Base-by-base conservation (phyloP, 1,140 invertebrate genomes). In the Elysia chlorotica region DNA sequence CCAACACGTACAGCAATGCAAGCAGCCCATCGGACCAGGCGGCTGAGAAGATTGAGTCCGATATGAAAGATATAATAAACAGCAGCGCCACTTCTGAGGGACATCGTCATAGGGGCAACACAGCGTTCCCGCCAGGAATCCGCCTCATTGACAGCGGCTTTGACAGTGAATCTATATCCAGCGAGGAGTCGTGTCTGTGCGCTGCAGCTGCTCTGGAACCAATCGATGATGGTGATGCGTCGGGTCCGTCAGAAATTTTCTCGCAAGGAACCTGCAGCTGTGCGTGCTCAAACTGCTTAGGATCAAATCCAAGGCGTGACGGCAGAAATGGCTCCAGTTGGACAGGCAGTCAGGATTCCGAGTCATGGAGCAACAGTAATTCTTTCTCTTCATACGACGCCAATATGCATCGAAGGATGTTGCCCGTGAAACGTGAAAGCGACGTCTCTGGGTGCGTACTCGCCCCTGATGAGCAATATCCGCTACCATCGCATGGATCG, bases 61-160 rank as follows among this genome's bases (percentile, higher is more conserved):
- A 59, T 69, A 77, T 62, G 74, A 68, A 37, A 67, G 74, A 30
- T 66, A 81, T 74, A 38, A 74, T 63, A 17, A 1, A 62, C 3
- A 63, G 69, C 30, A 63, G 48, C 25, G 36, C 25, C 30, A 37
- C 69, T n/a, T 57, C 33, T 10, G n/a, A 36, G 35, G 21, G 25
- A n/a, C n/a, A n/a, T n/a, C n/a, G n/a, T n/a, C n/a, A n/a, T n/a
- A 28, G 28, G 23, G 53, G 31, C 21, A 56, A 33, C 1, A 21
- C 25, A 17, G 33, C 28, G 38, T 23, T 63, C 21, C 69, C 69
- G 0, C 36, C 71, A 17, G 69, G 68, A 57, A 63, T 75, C 31
- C 79, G 72, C 57, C 48, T 77, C 28, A 75, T 82, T 23, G 83
- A 84, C 69, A 84, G 83, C 74, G 83, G 83, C 35, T 84, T 84